phyloP scores from a whole-genome alignment of 2,888 invertebrate species.

The Anagyrus pseudococci region DNA sequence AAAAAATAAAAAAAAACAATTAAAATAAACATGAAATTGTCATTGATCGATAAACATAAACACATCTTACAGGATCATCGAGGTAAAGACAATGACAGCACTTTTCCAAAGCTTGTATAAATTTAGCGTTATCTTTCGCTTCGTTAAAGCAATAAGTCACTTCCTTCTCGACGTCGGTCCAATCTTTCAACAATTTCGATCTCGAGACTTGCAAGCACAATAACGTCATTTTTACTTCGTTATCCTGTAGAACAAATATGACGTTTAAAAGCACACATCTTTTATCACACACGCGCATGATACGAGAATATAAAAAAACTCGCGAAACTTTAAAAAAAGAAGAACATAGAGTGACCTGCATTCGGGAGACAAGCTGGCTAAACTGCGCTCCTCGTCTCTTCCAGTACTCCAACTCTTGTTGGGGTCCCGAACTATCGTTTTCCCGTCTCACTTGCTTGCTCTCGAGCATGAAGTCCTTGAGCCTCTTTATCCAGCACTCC shows the following conservation, averaged over 20 bases:
- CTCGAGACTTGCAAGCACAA: conserved; percentile 77
- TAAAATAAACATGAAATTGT: not conserved
- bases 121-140: conserved; percentile 94
- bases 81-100: conserved; percentile 93
- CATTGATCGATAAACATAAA: not conserved
- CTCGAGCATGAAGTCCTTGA: conserved; percentile 82
- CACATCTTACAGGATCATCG: conserved; percentile 80
- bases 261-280: no score
- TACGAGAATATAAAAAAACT: conserved; percentile 1
- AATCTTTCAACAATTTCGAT: conserved; percentile 80
- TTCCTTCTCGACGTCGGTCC: conserved; percentile 87
- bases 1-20: not conserved
- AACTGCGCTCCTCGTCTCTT: conserved; percentile 93
- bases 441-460: conserved; percentile 91
- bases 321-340: not conserved
- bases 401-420: conserved; percentile 96
- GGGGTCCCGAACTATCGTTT: conserved; percentile 90
- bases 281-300: conserved; percentile 13
- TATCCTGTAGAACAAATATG: conserved; percentile 64
- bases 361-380: conserved; percentile 81
- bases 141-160: conserved; percentile 95
- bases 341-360: conserved; percentile 71
- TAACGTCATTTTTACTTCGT: conserved; percentile 79
- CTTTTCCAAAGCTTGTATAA: conserved; percentile 91
- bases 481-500: conserved; percentile 79